Evolutionary conservation across 1,140 invertebrate genomes (phyloP), one percentile per base, ranked within the genome.

Genomic region (Trissolcus basalis): DNA sequence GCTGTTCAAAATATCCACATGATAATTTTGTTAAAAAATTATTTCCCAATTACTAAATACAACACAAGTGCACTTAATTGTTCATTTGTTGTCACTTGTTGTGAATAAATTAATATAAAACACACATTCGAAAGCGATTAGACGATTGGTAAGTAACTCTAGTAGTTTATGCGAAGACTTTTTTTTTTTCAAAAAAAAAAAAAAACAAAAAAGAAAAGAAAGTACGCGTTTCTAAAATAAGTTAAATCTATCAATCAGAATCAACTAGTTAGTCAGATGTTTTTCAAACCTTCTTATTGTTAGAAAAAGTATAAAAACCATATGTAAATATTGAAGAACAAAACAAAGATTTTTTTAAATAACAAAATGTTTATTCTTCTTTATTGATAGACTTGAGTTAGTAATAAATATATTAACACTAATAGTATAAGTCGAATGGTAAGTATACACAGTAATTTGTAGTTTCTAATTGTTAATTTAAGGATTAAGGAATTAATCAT

Each of bases 381-480:
- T 39, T 9, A 9, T 39, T 11, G n/a, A 39, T 11, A 39, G n/a
- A 39, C 36, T 27, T 27, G 19, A 9, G 36, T 39, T 39, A 4
- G 9, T 39, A 39, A 11, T 9, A 39, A 39, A 11, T 11, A 11
- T 3, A 8, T 39, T 39, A 11, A 39, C 36, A 39, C 36, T 39
- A 4, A 39, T 39, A 39, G 9, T 39, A 39, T 39, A 39, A 39
- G 36, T 39, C n/a, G n/a, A n/a, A 54, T 71, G 71, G 71, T 74
- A 74, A 74, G 71, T 74, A 74, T 74, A 43, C 44, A 65, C 55
- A 65, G 33, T 12, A 65, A 60, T 69, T 65, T 49, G 12, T 69
- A 75, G 72, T 49, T 45, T 8, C 12, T n/a, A 44, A 13, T 7
- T 8, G 43, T 67, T 55, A 56, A 44, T 50, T 13, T 65, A 64